phyloP scores from a whole-genome alignment of 37 sponge, comb jelly and placozoan species.

The Trichoplax adhaerens region DNA sequence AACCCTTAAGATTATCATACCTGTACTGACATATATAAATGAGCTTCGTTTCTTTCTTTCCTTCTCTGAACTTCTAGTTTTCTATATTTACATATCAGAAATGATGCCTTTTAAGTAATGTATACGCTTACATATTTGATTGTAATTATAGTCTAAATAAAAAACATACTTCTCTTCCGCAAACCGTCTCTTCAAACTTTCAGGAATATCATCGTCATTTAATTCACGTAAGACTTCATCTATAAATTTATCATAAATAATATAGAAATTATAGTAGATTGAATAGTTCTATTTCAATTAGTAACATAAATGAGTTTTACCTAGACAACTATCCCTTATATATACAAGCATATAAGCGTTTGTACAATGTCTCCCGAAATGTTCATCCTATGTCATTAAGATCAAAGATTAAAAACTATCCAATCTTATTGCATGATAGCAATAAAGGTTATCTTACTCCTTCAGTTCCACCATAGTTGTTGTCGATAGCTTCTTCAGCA shows the following conservation, averaged over 20 bases:
- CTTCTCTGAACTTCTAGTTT: conserved; percentile 40
- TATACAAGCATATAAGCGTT: conserved; percentile 99
- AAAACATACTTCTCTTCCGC: conserved; percentile 69
- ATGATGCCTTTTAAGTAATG: neutral
- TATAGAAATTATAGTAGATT: neutral
- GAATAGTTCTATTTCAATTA: neutral
- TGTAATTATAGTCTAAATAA: no score
- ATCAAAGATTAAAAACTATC: conserved; percentile 1
- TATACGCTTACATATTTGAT: no score
- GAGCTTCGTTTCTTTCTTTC: conserved; percentile 91
- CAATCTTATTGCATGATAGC: neutral
- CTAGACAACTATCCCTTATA: conserved; percentile 48
- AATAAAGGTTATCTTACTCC: conserved; percentile 8
- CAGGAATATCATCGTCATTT: conserved; percentile 59
- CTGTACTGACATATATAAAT: conserved; percentile 73
- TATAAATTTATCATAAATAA: conserved; percentile 10
- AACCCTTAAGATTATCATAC: conserved; percentile 15
- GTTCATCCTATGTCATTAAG: conserved; percentile 6
- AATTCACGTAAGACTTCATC: conserved; percentile 54
- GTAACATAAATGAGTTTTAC: conserved; percentile 13
- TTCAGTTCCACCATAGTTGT: conserved; percentile 83
- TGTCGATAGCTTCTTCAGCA: conserved; percentile 79
- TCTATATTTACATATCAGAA: conserved; percentile 9
- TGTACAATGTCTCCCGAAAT: conserved; percentile 57
- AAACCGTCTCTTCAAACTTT: conserved; percentile 46